These are phyloP conservation scores for Eleutherodactylus coqui DNA, from an alignment of 2,797 vertebrate species.

Conservation along the genomic window DNA sequence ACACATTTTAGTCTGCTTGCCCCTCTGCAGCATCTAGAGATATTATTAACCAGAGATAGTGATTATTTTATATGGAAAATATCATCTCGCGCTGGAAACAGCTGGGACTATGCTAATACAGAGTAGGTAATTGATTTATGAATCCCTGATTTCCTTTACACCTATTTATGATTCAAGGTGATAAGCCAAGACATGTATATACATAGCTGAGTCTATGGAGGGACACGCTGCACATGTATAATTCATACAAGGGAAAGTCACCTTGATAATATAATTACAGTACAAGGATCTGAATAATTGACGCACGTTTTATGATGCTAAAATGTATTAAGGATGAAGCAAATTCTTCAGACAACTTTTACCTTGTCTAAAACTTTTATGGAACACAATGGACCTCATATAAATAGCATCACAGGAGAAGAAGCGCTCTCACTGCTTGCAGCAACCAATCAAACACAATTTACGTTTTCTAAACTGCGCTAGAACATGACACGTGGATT, in stretches of 20 bases:
- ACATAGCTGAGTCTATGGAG: conserved; percentile 23
- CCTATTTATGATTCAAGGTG: neutral
- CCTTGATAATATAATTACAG: conserved; percentile 21
- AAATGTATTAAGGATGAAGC: conserved; percentile 11
- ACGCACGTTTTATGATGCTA: conserved; percentile 22
- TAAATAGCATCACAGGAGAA: neutral
- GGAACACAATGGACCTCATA: neutral
- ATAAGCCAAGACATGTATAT: conserved; percentile 22
- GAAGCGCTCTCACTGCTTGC: neutral
- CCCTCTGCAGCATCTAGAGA: neutral
- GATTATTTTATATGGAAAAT: neutral
- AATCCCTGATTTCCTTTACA: conserved; percentile 13
- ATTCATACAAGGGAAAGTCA: conserved; percentile 17
- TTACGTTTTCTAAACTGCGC: neutral
- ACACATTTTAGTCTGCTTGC: too few species aligned
- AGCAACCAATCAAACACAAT: neutral
- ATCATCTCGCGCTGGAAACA: neutral
- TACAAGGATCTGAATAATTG: conserved; percentile 27
- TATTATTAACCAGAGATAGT: neutral
- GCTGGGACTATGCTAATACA: neutral
- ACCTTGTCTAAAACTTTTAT: conserved; percentile 4
- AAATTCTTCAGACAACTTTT: conserved; percentile 11
- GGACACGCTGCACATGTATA: conserved; percentile 27
- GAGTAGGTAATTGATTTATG: neutral
- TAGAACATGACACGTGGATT: neutral